Evolutionary conservation across 2,888 invertebrate genomes (phyloP).

Genomic region (Chaetoderma sp.): DNA sequence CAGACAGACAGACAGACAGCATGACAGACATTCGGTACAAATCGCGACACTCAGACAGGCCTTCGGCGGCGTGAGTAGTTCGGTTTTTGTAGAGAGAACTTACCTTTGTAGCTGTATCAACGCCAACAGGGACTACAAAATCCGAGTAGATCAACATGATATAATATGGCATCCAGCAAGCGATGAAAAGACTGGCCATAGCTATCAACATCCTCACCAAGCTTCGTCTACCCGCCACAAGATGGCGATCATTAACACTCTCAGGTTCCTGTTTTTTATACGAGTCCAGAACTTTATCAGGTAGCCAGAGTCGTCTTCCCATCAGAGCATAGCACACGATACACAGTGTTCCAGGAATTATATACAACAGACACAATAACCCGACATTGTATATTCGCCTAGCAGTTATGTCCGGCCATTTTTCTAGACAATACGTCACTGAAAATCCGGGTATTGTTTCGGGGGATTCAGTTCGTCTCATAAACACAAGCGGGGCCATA

Average conservation of each 20-base stretch:
- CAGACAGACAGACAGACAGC: too few species aligned
- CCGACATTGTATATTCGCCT: constrained; percentile 77
- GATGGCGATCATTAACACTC: constrained; percentile 23
- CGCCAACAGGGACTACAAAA: constrained; percentile 68
- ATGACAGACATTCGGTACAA: too few species aligned
- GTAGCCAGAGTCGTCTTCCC: constrained; percentile 71
- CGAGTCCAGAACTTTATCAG: constrained; percentile 38
- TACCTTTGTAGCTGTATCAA: constrained; percentile 63
- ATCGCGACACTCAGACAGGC: too few species aligned
- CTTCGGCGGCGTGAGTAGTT: too few species aligned
- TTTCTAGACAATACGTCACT: constrained; percentile 74
- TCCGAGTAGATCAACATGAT: constrained; percentile 79
- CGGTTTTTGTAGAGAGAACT: too few species aligned
- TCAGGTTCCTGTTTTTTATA: constrained; percentile 15
- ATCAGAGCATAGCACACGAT: constrained; percentile 64
- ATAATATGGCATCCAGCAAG: constrained; percentile 85
- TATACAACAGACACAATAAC: constrained; percentile 81
- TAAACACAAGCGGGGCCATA: constrained; percentile 78
- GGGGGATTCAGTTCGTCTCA: constrained; percentile 45
- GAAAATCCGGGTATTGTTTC: constrained; percentile 36
- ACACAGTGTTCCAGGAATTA: constrained; percentile 76
- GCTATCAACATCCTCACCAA: constrained; percentile 83
- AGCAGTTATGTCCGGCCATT: constrained; percentile 72
- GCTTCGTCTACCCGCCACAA: constrained; percentile 77
- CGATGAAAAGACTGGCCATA: constrained; percentile 80